Evolutionary conservation across 2,888 invertebrate genomes (phyloP), one percentile per base, ranked within the genome.

Genomic region (Metopia argyrocephala): DNA sequence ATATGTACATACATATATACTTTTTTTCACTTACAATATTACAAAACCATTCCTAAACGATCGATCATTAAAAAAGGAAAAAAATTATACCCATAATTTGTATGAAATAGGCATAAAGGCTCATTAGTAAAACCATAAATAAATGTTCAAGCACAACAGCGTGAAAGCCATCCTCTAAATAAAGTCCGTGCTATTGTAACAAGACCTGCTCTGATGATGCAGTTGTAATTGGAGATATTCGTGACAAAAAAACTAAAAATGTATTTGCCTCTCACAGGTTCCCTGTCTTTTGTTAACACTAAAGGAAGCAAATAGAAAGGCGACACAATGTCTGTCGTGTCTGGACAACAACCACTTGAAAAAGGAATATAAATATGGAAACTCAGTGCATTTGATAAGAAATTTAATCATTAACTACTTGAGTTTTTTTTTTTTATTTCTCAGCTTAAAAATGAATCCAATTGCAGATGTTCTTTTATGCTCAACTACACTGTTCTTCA

Each of bases 101-200:
- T 5, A 12, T 9, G 1, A 38, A 38, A 84, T 84, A 86, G 86
- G 86, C 85, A 85, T 86, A 85, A 85, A 38, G 38, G 0, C 85
- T 87, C 86, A 87, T 87, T 87, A 87, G 86, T 86, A 84, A 85
- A 85, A 87, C 86, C 87, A 87, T 87, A 86, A 87, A 87, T 86
- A 87, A 87, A 85, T 85, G 86, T 86, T 57, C 25, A 66, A 70
- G 81, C 66, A 45, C 62, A 70, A 38, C 9, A 78, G 81, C 74
- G 76, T 76, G 65, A 73, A 80, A 80, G 76, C 76, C 65, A 73
- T 73, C 57, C 46, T 23, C 46, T 1, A 5, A 31, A 45, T 48
- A 27, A 28, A 38, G 2, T 54, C 7, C 12, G 38, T 38, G 12
- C 38, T 6, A 28, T n/a, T 25, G 23, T 46, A 46, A 2, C 21